Conservation (phyloP, 2,113 vertebrate genomes). For the Montifringilla adamsi region DNA sequence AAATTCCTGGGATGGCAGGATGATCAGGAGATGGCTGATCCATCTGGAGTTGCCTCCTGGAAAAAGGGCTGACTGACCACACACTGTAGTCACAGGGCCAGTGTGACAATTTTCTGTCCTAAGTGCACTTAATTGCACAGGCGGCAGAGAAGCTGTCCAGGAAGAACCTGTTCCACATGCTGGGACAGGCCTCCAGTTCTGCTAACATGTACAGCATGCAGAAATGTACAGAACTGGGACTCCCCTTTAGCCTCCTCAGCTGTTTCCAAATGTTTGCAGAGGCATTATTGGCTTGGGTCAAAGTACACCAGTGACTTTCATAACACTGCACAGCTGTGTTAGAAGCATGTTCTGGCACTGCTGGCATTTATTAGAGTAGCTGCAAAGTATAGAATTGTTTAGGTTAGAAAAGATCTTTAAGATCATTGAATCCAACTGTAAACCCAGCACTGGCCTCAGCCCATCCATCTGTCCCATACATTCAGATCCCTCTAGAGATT, state of each 20-base stretch:
- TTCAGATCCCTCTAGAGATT: not conserved
- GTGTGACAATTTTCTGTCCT: not conserved
- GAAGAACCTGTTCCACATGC: not conserved
- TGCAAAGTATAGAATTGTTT: not conserved
- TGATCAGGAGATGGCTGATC: not conserved
- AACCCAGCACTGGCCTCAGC: not conserved
- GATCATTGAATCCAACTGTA: not conserved
- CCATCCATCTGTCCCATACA: not conserved
- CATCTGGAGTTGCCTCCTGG: not conserved
- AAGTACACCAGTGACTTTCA: not conserved
- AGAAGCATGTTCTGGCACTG: not conserved
- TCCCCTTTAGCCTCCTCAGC: not conserved
- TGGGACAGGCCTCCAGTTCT: not conserved
- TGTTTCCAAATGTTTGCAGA: not conserved
- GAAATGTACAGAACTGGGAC: not conserved
- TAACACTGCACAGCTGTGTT: not conserved
- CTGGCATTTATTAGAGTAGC: not conserved
- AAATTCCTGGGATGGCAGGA: not conserved
- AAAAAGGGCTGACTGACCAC: not conserved
- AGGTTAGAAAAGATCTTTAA: not conserved
- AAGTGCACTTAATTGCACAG: not conserved
- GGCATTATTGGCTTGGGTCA: not conserved
- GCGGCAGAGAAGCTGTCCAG: not conserved
- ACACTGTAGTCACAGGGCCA: not conserved
- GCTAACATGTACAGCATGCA: rapidly evolving